A percentile compares a stretch with the other conserved stretches of the same genome.
These are phyloP conservation scores for Fistularia commersonii DNA, from an alignment of 2,797 vertebrate genomes.

Conservation along the genomic window DNA sequence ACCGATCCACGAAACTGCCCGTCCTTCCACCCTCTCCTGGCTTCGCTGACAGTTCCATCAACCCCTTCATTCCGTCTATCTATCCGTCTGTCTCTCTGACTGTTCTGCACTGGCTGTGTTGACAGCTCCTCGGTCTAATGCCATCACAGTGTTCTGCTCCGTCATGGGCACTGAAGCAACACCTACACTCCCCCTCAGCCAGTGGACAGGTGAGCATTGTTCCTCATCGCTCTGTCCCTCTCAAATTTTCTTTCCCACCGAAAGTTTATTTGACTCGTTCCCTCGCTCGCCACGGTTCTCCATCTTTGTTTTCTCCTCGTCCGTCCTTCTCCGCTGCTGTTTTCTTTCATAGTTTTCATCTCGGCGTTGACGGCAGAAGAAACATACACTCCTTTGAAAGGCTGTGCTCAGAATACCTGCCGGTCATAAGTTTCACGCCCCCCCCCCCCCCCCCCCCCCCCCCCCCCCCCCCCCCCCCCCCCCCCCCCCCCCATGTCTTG, in stretches of 20 bases:
- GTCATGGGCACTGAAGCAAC: constrained; percentile 72
- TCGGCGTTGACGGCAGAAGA: constrained; percentile 43
- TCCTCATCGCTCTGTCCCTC: constrained; percentile 23
- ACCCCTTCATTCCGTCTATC: background rate
- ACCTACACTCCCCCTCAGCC: constrained; percentile 54
- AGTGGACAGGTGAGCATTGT: constrained; percentile 58
- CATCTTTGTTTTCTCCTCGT: constrained; percentile 39
- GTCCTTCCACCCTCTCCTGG: constrained; percentile 49
- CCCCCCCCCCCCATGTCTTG: constrained; percentile 10
- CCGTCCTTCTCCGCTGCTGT: constrained; percentile 34
- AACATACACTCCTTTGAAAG: constrained; percentile 47
- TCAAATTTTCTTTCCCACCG: constrained; percentile 28
- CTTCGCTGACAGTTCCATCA: constrained; percentile 62
- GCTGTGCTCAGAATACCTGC: constrained; percentile 57
- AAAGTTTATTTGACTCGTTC: constrained; percentile 55
- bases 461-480: constrained; percentile 6
- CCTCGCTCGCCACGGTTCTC: constrained; percentile 27
- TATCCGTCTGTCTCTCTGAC: constrained; percentile 42
- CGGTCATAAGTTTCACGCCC: constrained; percentile 42
- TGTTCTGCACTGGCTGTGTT: constrained; percentile 52
- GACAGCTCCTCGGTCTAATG: constrained; percentile 69
- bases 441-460: constrained; percentile 21
- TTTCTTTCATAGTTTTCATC: constrained; percentile 31
- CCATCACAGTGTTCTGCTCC: constrained; percentile 61
- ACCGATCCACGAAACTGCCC: constrained; percentile 35